These are phyloP conservation scores for Lordiphosa fenestrarum DNA, from an alignment of 2,888 invertebrate genomes.

Conservation along the genomic window DNA sequence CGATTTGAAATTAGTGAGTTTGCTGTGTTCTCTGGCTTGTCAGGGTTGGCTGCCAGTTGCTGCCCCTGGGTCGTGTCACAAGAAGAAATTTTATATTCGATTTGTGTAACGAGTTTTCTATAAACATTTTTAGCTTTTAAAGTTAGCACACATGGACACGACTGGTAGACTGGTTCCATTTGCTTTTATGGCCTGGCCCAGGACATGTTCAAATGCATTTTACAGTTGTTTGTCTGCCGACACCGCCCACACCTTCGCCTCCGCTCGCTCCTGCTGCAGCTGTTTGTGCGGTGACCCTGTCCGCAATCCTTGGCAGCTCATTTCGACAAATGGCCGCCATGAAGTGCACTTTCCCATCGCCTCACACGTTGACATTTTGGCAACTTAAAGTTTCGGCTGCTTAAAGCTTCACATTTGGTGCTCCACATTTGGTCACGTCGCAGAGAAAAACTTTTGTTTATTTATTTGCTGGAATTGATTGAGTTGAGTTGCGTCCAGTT, in stretches of 20 bases:
- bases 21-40: constrained; percentile 10
- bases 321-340: constrained; percentile 72
- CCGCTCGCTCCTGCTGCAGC: constrained; percentile 8
- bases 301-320: constrained; percentile 68
- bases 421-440: constrained; percentile 21
- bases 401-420: constrained; percentile 19
- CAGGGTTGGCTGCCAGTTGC: constrained; percentile 17
- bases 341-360: constrained; percentile 54
- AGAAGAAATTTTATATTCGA: constrained; percentile 64
- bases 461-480: constrained; percentile 56
- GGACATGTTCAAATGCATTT: constrained; percentile 69
- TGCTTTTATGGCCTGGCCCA: constrained; percentile 57
- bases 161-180: constrained; percentile 55
- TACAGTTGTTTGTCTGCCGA: constrained; percentile 67
- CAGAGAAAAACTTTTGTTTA: constrained; percentile 21
- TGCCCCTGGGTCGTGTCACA: constrained; percentile 13
- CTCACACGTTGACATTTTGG: constrained; percentile 35
- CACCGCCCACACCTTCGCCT: constrained; percentile 16
- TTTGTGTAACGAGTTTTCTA: constrained; percentile 74
- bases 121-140: constrained; percentile 69
- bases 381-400: constrained; percentile 32
- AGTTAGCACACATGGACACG: constrained; percentile 42
- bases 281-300: constrained; percentile 45
- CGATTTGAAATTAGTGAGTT: constrained; percentile 41
- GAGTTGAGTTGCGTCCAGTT: constrained; percentile 49